These are phyloP conservation scores for Crossoptilon crossoptilon DNA, from an alignment of 2,797 vertebrate species.

Conservation along the genomic window DNA sequence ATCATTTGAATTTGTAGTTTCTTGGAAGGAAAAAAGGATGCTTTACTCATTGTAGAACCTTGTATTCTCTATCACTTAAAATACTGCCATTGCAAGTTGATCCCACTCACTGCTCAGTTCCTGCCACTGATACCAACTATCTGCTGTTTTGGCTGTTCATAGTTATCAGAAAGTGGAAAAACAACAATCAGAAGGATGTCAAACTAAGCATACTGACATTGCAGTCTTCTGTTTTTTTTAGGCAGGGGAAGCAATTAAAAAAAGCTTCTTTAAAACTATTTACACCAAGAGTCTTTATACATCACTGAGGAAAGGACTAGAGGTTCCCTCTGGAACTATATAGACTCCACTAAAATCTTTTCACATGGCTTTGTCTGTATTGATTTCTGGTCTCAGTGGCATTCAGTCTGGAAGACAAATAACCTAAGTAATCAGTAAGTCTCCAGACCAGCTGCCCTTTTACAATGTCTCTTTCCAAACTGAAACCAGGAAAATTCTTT, in stretches of 20 bases:
- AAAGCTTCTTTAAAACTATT: not conserved
- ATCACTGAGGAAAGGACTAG: not conserved
- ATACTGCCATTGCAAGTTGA: not conserved
- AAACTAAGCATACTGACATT: not conserved
- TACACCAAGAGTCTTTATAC: not conserved
- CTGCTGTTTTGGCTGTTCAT: not conserved
- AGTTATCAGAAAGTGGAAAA: not conserved
- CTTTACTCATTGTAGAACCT: not conserved
- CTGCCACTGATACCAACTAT: not conserved
- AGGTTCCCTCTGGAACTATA: not conserved
- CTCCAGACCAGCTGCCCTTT: not conserved
- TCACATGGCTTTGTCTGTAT: not conserved
- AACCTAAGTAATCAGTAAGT: not conserved
- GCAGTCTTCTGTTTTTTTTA: not conserved
- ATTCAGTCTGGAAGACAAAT: conserved; percentile 20
- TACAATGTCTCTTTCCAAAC: not conserved
- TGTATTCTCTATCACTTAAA: not conserved
- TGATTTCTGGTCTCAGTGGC: conserved; percentile 5
- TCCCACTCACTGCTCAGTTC: not conserved
- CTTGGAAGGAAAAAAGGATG: too few relatives aligned
- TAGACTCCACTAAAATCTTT: not conserved
- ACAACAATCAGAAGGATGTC: not conserved
- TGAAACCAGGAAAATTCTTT: not conserved
- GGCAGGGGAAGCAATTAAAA: not conserved
- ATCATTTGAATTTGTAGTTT: not conserved